Conservation (phyloP, 1,140 invertebrate species). For the Vanessa tameamea region DNA sequence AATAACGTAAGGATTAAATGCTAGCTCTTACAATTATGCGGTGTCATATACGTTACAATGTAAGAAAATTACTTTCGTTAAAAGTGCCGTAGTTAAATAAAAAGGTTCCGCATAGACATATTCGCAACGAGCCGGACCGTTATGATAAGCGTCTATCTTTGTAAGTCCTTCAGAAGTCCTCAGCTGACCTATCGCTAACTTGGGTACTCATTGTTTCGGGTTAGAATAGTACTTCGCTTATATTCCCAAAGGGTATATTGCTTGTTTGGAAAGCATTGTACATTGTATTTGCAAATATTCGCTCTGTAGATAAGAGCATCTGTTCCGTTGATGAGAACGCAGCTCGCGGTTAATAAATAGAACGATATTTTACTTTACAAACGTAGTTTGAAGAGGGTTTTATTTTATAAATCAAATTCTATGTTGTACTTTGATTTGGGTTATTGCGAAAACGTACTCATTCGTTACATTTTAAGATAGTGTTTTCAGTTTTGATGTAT, state of each 20-base stretch:
- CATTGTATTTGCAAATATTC: conserved; percentile 36
- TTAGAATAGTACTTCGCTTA: conserved; percentile 35
- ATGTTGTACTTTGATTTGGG: neutral
- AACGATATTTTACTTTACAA: conserved; percentile 18
- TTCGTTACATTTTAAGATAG: too few relatives aligned
- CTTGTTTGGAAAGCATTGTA: conserved; percentile 38
- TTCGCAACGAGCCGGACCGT: neutral
- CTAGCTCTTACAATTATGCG: too few relatives aligned
- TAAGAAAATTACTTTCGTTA: too few relatives aligned
- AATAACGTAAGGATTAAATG: too few relatives aligned
- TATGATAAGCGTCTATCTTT: conserved; percentile 20
- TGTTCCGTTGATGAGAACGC: conserved; percentile 29
- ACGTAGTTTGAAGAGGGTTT: neutral
- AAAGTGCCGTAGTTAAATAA: too few relatives aligned
- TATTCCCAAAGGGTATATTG: conserved; percentile 39
- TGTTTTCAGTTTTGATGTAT: too few relatives aligned
- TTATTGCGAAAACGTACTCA: neutral
- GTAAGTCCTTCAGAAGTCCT: conserved; percentile 36
- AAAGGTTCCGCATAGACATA: neutral
- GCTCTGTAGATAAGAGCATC: conserved; percentile 24
- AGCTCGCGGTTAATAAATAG: conserved; percentile 25
- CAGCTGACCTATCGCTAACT: conserved; percentile 32
- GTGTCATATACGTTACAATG: too few relatives aligned
- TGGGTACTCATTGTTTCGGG: conserved; percentile 37
- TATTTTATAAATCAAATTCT: conserved; percentile 12